Conservation (phyloP, 2,797 vertebrate genomes). For the Acanthiza pusilla region DNA sequence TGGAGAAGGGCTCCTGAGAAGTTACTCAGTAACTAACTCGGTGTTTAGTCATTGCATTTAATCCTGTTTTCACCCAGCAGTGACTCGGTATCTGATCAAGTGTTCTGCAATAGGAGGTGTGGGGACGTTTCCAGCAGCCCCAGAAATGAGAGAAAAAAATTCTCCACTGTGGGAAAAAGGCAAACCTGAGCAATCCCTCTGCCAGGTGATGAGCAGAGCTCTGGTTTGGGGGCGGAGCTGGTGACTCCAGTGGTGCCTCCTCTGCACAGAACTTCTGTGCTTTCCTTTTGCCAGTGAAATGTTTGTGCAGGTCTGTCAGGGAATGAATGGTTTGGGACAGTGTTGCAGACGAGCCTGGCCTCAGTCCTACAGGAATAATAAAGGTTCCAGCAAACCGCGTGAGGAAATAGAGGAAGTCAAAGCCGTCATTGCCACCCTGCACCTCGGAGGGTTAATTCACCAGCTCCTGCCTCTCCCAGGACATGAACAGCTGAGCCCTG, state of each 20-base stretch:
- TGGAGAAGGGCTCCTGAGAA: neutral
- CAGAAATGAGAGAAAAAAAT: neutral
- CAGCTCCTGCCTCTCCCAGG: neutral
- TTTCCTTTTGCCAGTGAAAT: fast-evolving
- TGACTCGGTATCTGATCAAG: neutral
- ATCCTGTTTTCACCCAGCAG: neutral
- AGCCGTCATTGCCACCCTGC: neutral
- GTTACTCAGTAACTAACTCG: slow-evolving; percentile 37
- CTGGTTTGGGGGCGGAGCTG: neutral
- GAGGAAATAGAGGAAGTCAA: neutral
- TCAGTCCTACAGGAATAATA: neutral
- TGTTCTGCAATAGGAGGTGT: neutral
- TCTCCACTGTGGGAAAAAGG: neutral
- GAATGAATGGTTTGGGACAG: fast-evolving
- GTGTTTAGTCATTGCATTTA: neutral
- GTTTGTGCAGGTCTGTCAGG: neutral
- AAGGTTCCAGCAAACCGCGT: neutral
- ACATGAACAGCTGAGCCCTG: fast-evolving
- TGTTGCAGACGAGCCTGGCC: neutral
- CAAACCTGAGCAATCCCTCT: neutral
- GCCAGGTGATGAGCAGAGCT: neutral
- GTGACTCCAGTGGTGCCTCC: fast-evolving
- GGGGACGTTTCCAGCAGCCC: neutral
- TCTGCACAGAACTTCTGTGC: fast-evolving
- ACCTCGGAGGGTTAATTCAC: neutral